Evolutionary conservation across 2,113 vertebrate genomes (phyloP), one percentile per base, ranked within the genome.

Genomic region (Syngnathus typhle): DNA sequence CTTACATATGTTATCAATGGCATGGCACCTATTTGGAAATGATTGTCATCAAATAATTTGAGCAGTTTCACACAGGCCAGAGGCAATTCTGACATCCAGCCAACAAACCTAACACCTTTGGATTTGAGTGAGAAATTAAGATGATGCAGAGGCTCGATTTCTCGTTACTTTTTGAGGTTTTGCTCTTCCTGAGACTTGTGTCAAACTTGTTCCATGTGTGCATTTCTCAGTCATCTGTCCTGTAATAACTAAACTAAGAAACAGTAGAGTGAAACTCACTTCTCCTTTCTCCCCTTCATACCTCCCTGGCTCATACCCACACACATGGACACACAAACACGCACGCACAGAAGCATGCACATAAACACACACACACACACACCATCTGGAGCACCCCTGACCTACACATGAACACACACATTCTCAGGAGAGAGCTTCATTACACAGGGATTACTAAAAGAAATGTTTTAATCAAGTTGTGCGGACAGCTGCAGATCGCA

Each of bases 391-490:
- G 73, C 54, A 80, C 74, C 73, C 72, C 67, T 80, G 69, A 75
- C 73, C 66, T 69, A 79, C 71, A 72, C 32, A 19, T 12, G 12
- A 43, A 43, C 46, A 61, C 66, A 73, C 71, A 72, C 68, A 67
- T 79, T 85, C 88, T 86, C 85, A 75, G 68, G 87, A 87, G 86
- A 87, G 77, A 75, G 83, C 74, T 90, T 91, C 83, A 89, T 89
- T 90, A 89, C 85, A 89, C 82, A 83, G 84, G 87, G 88, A 88
- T 88, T 86, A 88, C 85, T 72, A 85, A 81, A 85, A 85, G 80
- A 88, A 85, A 89, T 84, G 82, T 89, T 87, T 90, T 90, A 89
- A 91, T 89, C 85, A 87, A 88, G 72, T 84, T 84, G 84, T 79
- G 83, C 79, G 76, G 88, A 89, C 88, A 89, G 89, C 87, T 90